These are phyloP conservation scores for Orius laevigatus DNA, from an alignment of 1,140 invertebrate genomes.

Conservation along the genomic window DNA sequence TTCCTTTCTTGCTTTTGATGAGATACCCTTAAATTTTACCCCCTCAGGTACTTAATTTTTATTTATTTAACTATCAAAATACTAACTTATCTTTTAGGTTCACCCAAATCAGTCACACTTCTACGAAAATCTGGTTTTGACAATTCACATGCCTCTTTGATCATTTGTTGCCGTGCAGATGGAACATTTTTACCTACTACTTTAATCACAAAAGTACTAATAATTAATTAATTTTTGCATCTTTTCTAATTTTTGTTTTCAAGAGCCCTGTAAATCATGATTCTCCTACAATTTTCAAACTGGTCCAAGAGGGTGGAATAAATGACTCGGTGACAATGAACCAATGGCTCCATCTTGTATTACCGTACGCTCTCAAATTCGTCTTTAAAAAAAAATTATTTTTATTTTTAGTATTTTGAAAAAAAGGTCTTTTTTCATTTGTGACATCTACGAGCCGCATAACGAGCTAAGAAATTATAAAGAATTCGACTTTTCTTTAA, in stretches of 20 bases:
- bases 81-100: neutral
- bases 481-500: neutral
- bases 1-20: slow-evolving; percentile 12
- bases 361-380: neutral
- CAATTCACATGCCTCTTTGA: slow-evolving; percentile 13
- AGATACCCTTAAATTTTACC: slow-evolving; percentile 13
- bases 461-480: neutral
- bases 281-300: no score
- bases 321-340: neutral
- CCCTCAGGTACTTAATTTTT: slow-evolving; percentile 6
- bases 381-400: neutral
- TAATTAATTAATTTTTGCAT: neutral
- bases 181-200: slow-evolving; percentile 3
- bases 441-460: slow-evolving; percentile 12
- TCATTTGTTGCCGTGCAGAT: slow-evolving; percentile 5
- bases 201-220: slow-evolving; percentile 10
- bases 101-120: neutral
- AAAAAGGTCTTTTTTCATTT: neutral
- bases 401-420: neutral
- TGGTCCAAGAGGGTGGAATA: neutral
- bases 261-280: no score
- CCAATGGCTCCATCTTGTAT: neutral
- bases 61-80: neutral
- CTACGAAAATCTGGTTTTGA: slow-evolving; percentile 13
- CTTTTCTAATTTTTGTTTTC: neutral